A percentile compares a stretch with the other conserved stretches of the same genome.
These are phyloP conservation scores for Sclerodermus sp. DNA, from an alignment of 2,888 invertebrate genomes.

Conservation along the genomic window DNA sequence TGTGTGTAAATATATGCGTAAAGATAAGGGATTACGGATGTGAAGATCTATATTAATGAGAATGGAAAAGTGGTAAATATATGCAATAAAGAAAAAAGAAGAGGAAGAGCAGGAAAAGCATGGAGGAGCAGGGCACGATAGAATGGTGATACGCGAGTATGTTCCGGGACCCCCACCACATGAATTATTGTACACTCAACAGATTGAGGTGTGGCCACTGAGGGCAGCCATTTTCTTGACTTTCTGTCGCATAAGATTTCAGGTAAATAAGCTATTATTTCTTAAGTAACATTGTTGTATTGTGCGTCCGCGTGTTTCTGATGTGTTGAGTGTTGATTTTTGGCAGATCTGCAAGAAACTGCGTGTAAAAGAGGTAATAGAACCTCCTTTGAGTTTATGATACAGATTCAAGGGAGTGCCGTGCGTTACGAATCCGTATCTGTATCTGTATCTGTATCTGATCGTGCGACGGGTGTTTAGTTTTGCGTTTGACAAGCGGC, in stretches of 20 bases:
- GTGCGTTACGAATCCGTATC: conserved; percentile 44
- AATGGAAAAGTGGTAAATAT: no score
- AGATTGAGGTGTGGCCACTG: conserved; percentile 53
- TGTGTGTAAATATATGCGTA: no score
- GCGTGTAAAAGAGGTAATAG: conserved; percentile 24
- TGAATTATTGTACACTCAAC: conserved; percentile 39
- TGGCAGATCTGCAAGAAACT: conserved; percentile 2
- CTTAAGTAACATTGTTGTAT: conserved; percentile 36
- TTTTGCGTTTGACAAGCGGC: conserved; percentile 4
- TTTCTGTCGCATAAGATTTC: conserved; percentile 52
- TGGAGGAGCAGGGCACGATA: no score
- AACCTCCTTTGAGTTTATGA: conserved; percentile 22
- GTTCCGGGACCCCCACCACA: conserved; percentile 12
- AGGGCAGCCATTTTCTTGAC: conserved; percentile 54
- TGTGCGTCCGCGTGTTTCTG: conserved; percentile 34
- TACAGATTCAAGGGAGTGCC: conserved; percentile 39
- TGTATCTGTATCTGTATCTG: conserved; percentile 24
- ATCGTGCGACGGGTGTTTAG: conserved; percentile 19
- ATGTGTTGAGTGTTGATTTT: conserved; percentile 26
- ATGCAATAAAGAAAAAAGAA: no score
- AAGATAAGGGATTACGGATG: no score
- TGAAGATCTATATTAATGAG: no score
- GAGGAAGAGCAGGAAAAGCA: no score
- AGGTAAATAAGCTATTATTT: conserved; percentile 51
- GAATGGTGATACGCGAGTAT: neutral